phyloP scores from a whole-genome alignment of 2,888 invertebrate species.

The Archaeoteleia sp. region DNA sequence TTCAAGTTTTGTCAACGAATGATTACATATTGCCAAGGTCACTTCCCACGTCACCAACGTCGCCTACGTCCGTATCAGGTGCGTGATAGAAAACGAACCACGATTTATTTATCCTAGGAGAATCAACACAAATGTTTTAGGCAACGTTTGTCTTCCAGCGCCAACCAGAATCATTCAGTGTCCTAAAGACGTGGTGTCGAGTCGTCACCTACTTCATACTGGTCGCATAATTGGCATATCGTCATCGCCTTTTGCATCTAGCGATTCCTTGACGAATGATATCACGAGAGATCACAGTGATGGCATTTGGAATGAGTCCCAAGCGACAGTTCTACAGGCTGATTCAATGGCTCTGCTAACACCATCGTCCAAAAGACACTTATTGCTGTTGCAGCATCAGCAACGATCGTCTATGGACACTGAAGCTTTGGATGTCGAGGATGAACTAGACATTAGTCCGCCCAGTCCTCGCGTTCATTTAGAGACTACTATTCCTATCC shows the following conservation, averaged over 20 bases:
- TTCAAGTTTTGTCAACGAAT: slow-evolving; percentile 71
- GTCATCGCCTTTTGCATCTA: slow-evolving; percentile 86
- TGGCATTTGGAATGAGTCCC: slow-evolving; percentile 92
- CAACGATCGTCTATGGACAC: slow-evolving; percentile 91
- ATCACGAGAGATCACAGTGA: slow-evolving; percentile 88
- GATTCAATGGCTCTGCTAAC: slow-evolving; percentile 83
- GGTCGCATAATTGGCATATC: slow-evolving; percentile 68
- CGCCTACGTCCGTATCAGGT: slow-evolving; percentile 67
- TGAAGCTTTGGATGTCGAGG: slow-evolving; percentile 83
- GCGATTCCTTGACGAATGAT: slow-evolving; percentile 89
- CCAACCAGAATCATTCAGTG: slow-evolving; percentile 56
- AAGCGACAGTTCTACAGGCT: slow-evolving; percentile 87
- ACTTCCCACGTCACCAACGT: slow-evolving; percentile 80
- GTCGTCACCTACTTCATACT: slow-evolving; percentile 57
- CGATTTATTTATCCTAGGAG: no score
- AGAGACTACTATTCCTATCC: slow-evolving; percentile 67
- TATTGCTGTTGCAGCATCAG: slow-evolving; percentile 87
- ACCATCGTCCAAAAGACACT: slow-evolving; percentile 85
- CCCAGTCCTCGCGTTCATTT: slow-evolving; percentile 68
- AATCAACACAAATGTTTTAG: neutral
- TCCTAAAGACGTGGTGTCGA: slow-evolving; percentile 54
- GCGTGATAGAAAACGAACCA: neutral
- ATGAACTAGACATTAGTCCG: slow-evolving; percentile 67
- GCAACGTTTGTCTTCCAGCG: slow-evolving; percentile 22
- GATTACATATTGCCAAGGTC: slow-evolving; percentile 77